phyloP scores from a whole-genome alignment of 2,113 vertebrate species.

The Ornithorhynchus anatinus region DNA sequence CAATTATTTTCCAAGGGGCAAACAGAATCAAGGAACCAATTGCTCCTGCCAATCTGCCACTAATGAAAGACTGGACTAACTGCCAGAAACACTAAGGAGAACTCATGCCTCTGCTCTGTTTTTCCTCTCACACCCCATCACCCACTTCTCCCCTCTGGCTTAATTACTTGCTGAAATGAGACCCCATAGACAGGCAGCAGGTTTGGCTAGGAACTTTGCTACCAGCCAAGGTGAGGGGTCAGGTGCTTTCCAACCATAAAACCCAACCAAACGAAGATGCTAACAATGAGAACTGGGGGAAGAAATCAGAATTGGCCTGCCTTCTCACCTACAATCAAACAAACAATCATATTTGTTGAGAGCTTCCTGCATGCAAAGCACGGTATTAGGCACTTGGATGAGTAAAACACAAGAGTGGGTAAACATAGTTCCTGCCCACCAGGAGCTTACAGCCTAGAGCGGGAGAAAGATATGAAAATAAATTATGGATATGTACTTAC shows the following conservation, averaged over 20 bases:
- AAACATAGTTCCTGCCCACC: no score
- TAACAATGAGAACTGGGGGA: not conserved
- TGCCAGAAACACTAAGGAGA: not conserved
- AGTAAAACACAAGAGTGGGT: no score
- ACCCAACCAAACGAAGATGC: no score
- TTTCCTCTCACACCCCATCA: not conserved
- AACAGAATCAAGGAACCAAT: not conserved
- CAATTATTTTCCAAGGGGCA: not conserved
- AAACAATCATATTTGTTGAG: no score
- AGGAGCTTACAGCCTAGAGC: no score
- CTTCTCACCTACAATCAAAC: no score
- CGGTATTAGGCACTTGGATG: no score
- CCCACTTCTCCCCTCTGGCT: not conserved
- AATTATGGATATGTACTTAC: no score
- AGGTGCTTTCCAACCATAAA: not conserved
- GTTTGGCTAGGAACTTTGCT: not conserved
- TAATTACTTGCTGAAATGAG: not conserved
- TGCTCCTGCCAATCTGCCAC: not conserved
- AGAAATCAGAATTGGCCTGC: no score
- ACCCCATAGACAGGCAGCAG: not conserved
- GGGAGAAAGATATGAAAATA: no score
- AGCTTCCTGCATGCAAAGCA: no score
- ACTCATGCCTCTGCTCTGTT: not conserved
- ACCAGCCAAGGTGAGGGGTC: not conserved
- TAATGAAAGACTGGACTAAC: not conserved